phyloP scores from a whole-genome alignment of 2,888 invertebrate species.

The Ectropis crepuscularia region DNA sequence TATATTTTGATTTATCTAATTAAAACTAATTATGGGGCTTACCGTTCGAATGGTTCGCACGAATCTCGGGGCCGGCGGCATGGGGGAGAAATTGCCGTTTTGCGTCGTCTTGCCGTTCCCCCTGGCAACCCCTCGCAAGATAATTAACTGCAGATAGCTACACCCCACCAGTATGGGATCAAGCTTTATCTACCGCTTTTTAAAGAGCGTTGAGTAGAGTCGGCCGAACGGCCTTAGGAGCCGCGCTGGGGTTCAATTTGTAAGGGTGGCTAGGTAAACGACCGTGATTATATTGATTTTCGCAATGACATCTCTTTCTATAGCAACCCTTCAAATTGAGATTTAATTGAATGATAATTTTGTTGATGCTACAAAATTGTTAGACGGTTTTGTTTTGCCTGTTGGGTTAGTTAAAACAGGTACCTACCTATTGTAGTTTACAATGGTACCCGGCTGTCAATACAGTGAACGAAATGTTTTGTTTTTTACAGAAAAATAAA shows the following conservation, averaged over 20 bases:
- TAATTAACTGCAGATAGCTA: slow-evolving; percentile 83
- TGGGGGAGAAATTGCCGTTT: slow-evolving; percentile 72
- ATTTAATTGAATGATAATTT: slow-evolving; percentile 28
- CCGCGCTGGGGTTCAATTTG: slow-evolving; percentile 77
- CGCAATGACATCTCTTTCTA: slow-evolving; percentile 64
- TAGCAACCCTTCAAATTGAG: slow-evolving; percentile 48
- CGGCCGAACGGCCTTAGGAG: slow-evolving; percentile 57
- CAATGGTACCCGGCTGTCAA: not conserved
- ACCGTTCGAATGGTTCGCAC: slow-evolving; percentile 65
- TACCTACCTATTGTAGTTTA: no score
- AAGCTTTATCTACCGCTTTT: slow-evolving; percentile 79
- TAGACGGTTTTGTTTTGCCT: not conserved
- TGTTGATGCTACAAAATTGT: not conserved
- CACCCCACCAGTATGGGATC: slow-evolving; percentile 65
- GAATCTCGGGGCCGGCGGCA: slow-evolving; percentile 62
- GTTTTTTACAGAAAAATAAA: not conserved
- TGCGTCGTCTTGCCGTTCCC: slow-evolving; percentile 63
- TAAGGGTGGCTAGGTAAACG: slow-evolving; percentile 76
- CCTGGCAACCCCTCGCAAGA: slow-evolving; percentile 71
- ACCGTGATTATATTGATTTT: slow-evolving; percentile 81
- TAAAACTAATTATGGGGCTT: slow-evolving; percentile 78
- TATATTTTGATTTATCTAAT: slow-evolving; percentile 72
- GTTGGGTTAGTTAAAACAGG: not conserved
- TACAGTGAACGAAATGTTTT: slow-evolving; percentile 3
- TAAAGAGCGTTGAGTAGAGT: slow-evolving; percentile 65